Evolutionary conservation across 2,797 vertebrate genomes (phyloP).

Genomic region (Myotis vivesi): DNA sequence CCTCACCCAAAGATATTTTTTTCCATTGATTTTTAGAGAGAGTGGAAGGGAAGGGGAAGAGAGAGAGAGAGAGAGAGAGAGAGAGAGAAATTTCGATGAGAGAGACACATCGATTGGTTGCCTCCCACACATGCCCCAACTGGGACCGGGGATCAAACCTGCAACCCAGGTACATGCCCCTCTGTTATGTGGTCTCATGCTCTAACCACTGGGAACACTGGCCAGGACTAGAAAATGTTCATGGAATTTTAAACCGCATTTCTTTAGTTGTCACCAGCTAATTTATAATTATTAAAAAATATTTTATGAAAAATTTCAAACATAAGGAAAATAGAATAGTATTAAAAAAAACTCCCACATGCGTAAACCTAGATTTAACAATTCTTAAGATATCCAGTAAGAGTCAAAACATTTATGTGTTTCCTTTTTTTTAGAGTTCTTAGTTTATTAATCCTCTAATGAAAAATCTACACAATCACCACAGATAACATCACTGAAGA

Average conservation of each 20-base stretch:
- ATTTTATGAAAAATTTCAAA: background rate
- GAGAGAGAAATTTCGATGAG: too few species aligned
- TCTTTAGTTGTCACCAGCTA: background rate
- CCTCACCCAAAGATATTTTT: too few species aligned
- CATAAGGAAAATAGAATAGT: background rate
- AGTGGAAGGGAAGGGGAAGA: too few species aligned
- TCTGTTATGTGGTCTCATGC: too few species aligned
- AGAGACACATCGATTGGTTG: too few species aligned
- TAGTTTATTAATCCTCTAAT: background rate
- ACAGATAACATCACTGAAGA: background rate
- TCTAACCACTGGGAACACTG: too few species aligned
- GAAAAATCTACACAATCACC: background rate
- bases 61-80: too few species aligned
- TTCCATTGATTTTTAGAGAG: too few species aligned
- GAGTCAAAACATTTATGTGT: background rate
- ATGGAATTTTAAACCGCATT: background rate
- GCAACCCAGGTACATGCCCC: too few species aligned
- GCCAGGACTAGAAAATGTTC: background rate
- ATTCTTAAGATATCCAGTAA: background rate
- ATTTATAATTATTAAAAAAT: conserved; percentile 5
- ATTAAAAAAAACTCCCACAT: background rate
- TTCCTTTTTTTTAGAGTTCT: background rate
- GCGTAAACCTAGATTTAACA: background rate
- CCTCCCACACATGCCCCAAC: too few species aligned
- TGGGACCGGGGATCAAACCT: too few species aligned